A percentile compares a stretch with the other conserved stretches of the same genome.
These are phyloP conservation scores for Pseudopipra pipra DNA, from an alignment of 2,113 vertebrate species.

Conservation along the genomic window DNA sequence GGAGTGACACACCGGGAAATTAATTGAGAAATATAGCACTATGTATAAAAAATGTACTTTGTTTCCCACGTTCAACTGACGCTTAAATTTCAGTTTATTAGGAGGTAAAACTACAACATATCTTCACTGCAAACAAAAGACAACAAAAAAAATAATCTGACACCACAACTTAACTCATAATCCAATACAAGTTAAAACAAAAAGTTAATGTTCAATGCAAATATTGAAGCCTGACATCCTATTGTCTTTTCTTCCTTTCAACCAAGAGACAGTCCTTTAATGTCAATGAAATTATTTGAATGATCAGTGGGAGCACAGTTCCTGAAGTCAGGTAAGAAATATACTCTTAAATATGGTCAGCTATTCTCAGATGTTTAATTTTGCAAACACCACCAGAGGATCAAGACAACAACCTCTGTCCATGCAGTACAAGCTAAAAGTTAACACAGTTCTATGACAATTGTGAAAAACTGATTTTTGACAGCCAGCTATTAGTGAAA, in stretches of 20 bases:
- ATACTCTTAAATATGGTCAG: neutral
- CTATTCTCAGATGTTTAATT: neutral
- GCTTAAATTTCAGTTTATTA: neutral
- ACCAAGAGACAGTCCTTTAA: neutral
- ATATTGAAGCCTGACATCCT: neutral
- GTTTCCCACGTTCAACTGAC: neutral
- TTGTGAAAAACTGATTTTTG: conserved; percentile 22
- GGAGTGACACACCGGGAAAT: neutral
- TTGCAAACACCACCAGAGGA: neutral
- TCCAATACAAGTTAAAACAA: neutral
- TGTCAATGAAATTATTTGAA: neutral
- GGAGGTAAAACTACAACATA: neutral
- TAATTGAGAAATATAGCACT: neutral
- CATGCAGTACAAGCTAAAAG: neutral
- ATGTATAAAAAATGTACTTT: neutral
- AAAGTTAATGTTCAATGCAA: neutral
- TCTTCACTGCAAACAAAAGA: neutral
- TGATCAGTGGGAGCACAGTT: neutral
- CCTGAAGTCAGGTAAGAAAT: neutral
- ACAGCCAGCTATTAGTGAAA: conserved; percentile 29
- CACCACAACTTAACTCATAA: neutral
- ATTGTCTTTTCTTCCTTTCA: neutral
- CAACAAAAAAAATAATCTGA: neutral
- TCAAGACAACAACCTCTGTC: neutral
- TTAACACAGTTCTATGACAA: neutral